Conservation (phyloP, 2,113 vertebrate genomes). For the Anseranas semipalmata region DNA sequence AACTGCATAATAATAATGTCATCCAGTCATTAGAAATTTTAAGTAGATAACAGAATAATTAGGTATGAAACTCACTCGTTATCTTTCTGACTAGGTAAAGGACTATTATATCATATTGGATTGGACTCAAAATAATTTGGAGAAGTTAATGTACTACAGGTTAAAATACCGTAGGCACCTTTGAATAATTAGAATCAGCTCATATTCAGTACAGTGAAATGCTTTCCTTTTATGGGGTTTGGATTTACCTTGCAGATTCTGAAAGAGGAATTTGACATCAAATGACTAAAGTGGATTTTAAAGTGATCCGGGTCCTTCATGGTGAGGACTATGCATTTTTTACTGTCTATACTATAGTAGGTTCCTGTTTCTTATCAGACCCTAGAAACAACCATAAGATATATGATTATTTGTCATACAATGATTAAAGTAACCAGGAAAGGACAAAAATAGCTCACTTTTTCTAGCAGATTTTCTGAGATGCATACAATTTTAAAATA, state of each 20-base stretch:
- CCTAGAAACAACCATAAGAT: background rate
- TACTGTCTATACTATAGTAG: background rate
- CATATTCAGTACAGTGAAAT: background rate
- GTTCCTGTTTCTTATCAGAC: background rate
- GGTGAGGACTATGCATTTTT: background rate
- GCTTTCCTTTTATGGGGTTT: background rate
- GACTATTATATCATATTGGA: background rate
- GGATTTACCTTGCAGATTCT: background rate
- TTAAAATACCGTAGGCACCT: background rate
- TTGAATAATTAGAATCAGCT: background rate
- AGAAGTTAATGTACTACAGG: background rate
- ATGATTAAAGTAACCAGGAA: background rate
- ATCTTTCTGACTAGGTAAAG: background rate
- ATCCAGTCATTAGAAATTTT: constrained; percentile 6
- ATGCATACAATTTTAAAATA: background rate
- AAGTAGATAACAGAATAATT: constrained; percentile 5
- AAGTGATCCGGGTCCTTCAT: background rate
- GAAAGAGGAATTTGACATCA: background rate
- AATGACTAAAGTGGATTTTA: background rate
- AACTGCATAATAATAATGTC: background rate
- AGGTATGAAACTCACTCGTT: background rate
- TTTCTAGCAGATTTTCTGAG: background rate
- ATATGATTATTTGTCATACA: background rate
- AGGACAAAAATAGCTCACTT: background rate
- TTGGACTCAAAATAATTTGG: background rate